Conservation (phyloP, 2,797 vertebrate species). For the Tokudaia tokunoshimensis region DNA sequence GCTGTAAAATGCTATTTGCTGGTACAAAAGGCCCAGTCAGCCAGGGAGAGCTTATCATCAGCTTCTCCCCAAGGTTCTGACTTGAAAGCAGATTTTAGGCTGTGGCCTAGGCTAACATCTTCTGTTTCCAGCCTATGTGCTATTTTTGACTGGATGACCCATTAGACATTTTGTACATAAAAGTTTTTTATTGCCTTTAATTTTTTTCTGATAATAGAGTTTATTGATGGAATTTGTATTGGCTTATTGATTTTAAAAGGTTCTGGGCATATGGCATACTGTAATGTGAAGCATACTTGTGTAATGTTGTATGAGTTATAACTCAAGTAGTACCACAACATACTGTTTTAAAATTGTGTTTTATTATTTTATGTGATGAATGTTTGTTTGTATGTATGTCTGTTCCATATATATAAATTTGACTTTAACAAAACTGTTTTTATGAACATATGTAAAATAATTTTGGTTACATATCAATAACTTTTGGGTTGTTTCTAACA, state of each 20-base stretch:
- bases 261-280: background rate
- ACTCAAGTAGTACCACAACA: background rate
- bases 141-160: background rate
- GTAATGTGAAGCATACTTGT: background rate
- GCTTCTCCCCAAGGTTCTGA: background rate
- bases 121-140: background rate
- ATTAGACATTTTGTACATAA: background rate
- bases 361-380: background rate
- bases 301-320: background rate
- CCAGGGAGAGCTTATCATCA: background rate
- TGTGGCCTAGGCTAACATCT: background rate
- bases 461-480: background rate
- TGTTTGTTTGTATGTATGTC: background rate
- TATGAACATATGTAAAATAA: conserved; percentile 15
- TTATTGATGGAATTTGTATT: background rate
- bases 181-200: background rate
- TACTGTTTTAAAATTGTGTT: background rate
- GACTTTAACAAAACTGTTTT: background rate
- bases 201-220: background rate
- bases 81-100: background rate
- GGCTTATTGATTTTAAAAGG: conserved; percentile 6
- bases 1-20: background rate
- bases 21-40: background rate
- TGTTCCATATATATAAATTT: background rate
- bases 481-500: conserved; percentile 12